Conservation (phyloP, 2,888 invertebrate genomes). For the Diarsia brunnea region DNA sequence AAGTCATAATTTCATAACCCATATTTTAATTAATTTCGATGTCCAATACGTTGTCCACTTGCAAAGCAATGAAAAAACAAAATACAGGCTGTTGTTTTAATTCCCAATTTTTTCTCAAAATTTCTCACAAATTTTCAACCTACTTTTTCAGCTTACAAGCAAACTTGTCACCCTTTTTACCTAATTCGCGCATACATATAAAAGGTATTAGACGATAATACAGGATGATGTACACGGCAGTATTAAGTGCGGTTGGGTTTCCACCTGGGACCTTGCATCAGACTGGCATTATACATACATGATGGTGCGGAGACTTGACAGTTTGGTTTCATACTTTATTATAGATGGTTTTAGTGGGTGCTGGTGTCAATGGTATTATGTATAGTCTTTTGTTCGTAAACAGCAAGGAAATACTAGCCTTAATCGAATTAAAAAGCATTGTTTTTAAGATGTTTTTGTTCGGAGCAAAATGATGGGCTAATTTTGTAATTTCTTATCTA, state of each 20-base stretch:
- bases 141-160: not conserved
- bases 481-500: not conserved
- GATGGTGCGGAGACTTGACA: slow-evolving; percentile 24
- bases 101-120: not conserved
- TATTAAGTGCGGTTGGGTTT: slow-evolving; percentile 65
- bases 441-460: not conserved
- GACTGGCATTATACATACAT: slow-evolving; percentile 35
- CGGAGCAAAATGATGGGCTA: not conserved
- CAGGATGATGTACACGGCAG: slow-evolving; percentile 37
- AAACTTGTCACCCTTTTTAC: slow-evolving; percentile 35
- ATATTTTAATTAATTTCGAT: not conserved
- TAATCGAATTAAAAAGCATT: not conserved
- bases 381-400: not conserved
- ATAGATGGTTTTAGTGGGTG: slow-evolving; percentile 21
- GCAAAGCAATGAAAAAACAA: not conserved
- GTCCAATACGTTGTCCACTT: not conserved
- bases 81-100: slow-evolving; percentile 12
- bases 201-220: slow-evolving; percentile 58
- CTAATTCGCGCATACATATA: slow-evolving; percentile 46
- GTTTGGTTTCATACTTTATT: slow-evolving; percentile 46
- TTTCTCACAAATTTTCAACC: not conserved
- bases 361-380: not conserved
- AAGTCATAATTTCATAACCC: too few relatives aligned
- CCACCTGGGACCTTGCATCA: slow-evolving; percentile 63
- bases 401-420: not conserved